Percentiles rank a stretch among this genome's conserved stretches.
These are phyloP conservation scores for Solenodon paradoxus DNA, from an alignment of 2,113 vertebrate species.

Conservation along the genomic window DNA sequence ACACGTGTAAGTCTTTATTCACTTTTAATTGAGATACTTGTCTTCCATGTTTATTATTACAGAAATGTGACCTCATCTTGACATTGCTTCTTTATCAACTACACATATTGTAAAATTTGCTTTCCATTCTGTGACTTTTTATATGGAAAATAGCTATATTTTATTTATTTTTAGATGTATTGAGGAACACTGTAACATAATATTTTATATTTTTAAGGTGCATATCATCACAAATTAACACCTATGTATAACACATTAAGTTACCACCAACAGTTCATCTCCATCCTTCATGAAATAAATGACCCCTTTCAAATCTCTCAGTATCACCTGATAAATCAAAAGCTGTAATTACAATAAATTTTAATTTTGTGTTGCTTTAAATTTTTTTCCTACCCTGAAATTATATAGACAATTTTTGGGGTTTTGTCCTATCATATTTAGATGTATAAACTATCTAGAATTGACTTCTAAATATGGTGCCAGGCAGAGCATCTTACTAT, in stretches of 20 bases:
- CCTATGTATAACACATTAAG: no score
- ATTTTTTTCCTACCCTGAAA: not conserved
- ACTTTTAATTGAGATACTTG: not conserved
- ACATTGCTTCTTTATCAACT: not conserved
- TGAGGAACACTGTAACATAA: no score
- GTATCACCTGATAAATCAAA: not conserved
- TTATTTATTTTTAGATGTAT: no score
- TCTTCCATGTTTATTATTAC: not conserved
- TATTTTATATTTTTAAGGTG: no score
- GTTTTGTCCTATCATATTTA: not conserved
- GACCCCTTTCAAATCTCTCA: not conserved
- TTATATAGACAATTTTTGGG: no score
- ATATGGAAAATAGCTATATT: no score
- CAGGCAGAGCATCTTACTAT: no score
- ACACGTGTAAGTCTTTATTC: not conserved
- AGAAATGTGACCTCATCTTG: not conserved
- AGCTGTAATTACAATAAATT: not conserved
- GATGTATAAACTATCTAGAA: not conserved
- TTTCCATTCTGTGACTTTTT: not conserved
- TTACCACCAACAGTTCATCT: no score
- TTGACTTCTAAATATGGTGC: not conserved
- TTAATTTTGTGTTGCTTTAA: not conserved
- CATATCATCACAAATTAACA: no score
- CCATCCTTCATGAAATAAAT: no score
- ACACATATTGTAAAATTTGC: not conserved